Conservation (phyloP, 2,888 invertebrate species). For the Buathra laborator region DNA sequence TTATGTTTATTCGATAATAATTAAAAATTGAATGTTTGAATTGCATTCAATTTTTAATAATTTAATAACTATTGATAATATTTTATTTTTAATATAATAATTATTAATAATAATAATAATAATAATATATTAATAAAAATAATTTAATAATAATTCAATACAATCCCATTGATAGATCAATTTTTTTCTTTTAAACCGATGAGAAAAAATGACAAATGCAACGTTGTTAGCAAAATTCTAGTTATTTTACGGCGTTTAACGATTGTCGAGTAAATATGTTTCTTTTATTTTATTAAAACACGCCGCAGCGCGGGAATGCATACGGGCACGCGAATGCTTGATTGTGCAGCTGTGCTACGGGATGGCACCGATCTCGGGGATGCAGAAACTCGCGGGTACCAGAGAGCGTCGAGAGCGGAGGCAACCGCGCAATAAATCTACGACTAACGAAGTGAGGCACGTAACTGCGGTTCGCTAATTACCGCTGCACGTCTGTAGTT, state of each 20-base stretch:
- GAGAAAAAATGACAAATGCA: no score
- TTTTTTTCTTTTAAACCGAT: no score
- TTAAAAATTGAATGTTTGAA: no score
- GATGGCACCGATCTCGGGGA: slow-evolving; percentile 25
- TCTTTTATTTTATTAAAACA: slow-evolving; percentile 11
- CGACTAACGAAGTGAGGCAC: slow-evolving; percentile 70
- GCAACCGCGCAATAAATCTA: slow-evolving; percentile 70
- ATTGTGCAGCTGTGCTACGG: slow-evolving; percentile 35
- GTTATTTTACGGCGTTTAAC: not conserved
- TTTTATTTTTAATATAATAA: no score
- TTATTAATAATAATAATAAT: no score
- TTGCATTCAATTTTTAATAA: no score
- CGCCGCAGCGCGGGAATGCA: slow-evolving; percentile 1
- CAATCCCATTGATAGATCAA: no score
- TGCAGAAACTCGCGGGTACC: slow-evolving; percentile 10
- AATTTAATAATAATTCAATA: no score
- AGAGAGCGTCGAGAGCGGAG: not conserved
- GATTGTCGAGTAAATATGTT: not conserved
- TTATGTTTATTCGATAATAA: no score
- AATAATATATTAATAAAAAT: no score
- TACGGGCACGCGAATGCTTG: slow-evolving; percentile 30
- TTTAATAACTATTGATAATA: no score
- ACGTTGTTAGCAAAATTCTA: not conserved
- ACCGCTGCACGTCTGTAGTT: slow-evolving; percentile 49
- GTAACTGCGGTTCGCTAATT: slow-evolving; percentile 70